Conservation (phyloP, 2,113 vertebrate genomes). For the Macaca fascicularis region DNA sequence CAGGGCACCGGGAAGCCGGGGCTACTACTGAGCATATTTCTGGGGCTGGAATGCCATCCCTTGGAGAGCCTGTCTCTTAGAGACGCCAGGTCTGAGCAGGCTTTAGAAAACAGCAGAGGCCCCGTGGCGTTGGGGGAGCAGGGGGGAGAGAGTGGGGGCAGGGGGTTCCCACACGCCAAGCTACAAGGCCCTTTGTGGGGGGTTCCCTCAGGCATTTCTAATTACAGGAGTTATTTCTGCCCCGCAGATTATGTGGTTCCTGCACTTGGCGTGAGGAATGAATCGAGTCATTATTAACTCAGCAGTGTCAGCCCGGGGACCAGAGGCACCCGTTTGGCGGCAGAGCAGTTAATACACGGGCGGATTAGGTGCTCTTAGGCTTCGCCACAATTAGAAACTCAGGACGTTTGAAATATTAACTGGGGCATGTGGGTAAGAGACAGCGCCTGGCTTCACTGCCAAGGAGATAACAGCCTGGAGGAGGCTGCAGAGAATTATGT, state of each 20-base stretch:
- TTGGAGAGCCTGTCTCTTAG: background rate
- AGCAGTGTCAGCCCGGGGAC: slow-evolving; percentile 69
- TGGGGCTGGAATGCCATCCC: slow-evolving; percentile 39
- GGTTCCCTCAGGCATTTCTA: slow-evolving; percentile 68
- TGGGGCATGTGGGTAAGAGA: slow-evolving; percentile 66
- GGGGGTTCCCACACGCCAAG: background rate
- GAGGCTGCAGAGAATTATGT: slow-evolving; percentile 33
- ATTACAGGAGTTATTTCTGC: slow-evolving; percentile 59
- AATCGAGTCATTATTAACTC: slow-evolving; percentile 78
- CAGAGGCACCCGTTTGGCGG: slow-evolving; percentile 51
- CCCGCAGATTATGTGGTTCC: slow-evolving; percentile 18
- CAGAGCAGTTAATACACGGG: slow-evolving; percentile 77
- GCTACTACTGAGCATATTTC: slow-evolving; percentile 13
- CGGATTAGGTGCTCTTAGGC: slow-evolving; percentile 81
- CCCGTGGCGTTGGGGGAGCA: background rate
- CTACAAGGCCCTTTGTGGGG: slow-evolving; percentile 37
- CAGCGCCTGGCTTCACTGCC: background rate
- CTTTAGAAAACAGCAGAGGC: background rate
- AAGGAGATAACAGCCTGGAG: background rate
- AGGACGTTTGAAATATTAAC: slow-evolving; percentile 79
- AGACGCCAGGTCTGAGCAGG: slow-evolving; percentile 21
- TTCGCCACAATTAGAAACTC: slow-evolving; percentile 81
- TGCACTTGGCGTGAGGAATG: slow-evolving; percentile 55
- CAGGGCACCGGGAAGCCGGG: background rate
- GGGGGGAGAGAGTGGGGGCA: too few species aligned